Base-by-base conservation (phyloP, 1,140 invertebrate species). In the Drosophila pseudoananassae region DNA sequence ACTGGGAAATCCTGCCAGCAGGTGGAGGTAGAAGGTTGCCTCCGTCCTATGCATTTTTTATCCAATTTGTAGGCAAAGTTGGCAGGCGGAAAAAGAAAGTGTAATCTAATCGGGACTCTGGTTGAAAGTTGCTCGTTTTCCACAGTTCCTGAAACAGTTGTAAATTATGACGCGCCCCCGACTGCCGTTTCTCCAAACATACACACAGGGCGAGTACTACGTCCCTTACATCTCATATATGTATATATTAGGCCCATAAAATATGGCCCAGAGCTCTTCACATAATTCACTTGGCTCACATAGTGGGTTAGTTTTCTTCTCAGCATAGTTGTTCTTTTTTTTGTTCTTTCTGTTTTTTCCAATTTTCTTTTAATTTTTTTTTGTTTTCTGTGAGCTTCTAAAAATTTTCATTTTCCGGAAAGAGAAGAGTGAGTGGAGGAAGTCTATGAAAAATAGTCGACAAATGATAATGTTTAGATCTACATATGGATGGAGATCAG, bases 251-350 rank as follows among this genome's bases (percentile, higher is more conserved):
- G 46, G 33, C 47, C 4, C 77, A 80, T 80, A 80, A 80, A 80
- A 63, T 61, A 71, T 76, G 58, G 66, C 45, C 55, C 65, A 57
- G 15, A 29, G 51, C 63, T 25, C 51, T 50, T 27, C 56, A 50
- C 70, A 79, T 79, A 79, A 79, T 75, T 79, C 70, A 79, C 76
- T 20, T 17, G 56, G 36, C 60, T 54, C 65, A 20, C 38, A n/a
- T 54, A 69, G 49, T 69, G 65, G 65, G 49, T 68, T 69, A 69
- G 65, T 68, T 68, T 68, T n/a, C 49, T 23, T 29, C 6, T 10
- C 36, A 33, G 38, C 14, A 5, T 40, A 3, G 38, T n/a, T n/a
- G 4, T 33, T 23, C 17, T 40, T 12, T 1, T 20, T 3, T 5
- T 49, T 4, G 12, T n/a, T 10, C 27, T 15, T 23, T 40, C 1